A percentile compares a stretch with the other conserved stretches of the same genome.
phyloP scores from a whole-genome alignment of 2,888 invertebrate species.

The Bembecia ichneumoniformis region DNA sequence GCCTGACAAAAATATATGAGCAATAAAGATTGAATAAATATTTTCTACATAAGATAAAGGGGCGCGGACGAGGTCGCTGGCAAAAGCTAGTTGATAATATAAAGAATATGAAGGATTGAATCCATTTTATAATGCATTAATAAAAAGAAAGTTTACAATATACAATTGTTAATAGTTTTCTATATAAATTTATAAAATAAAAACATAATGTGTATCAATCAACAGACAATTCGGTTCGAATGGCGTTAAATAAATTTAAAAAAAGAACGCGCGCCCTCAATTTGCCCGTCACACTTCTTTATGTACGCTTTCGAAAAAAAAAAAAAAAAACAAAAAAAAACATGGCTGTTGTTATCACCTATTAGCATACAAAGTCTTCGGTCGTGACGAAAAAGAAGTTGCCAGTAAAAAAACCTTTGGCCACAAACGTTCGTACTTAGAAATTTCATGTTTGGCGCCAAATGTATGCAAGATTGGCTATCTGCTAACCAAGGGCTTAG shows the following conservation, averaged over 20 bases:
- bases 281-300: conserved; percentile 14
- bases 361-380: conserved; percentile 48
- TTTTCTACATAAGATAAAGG: too few species aligned
- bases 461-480: conserved; percentile 46
- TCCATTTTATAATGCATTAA: too few species aligned
- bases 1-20: too few species aligned
- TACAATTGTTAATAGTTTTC: too few species aligned
- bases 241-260: not conserved
- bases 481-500: conserved; percentile 22
- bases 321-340: conserved; percentile 13
- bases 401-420: conserved; percentile 10
- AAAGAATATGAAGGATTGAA: too few species aligned
- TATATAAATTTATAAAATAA: too few species aligned
- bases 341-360: conserved; percentile 24
- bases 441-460: conserved; percentile 25
- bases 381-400: conserved; percentile 38
- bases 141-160: too few species aligned
- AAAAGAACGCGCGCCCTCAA: conserved; percentile 5
- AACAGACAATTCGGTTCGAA: too few species aligned
- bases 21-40: too few species aligned
- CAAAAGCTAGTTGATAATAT: too few species aligned
- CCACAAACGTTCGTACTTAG: conserved; percentile 11
- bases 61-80: too few species aligned
- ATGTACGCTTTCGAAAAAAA: conserved; percentile 9
- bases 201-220: too few species aligned